A percentile compares a stretch with the other conserved stretches of the same genome.
phyloP scores from a whole-genome alignment of 1,140 invertebrate species.

The Cherax quadricarinatus region DNA sequence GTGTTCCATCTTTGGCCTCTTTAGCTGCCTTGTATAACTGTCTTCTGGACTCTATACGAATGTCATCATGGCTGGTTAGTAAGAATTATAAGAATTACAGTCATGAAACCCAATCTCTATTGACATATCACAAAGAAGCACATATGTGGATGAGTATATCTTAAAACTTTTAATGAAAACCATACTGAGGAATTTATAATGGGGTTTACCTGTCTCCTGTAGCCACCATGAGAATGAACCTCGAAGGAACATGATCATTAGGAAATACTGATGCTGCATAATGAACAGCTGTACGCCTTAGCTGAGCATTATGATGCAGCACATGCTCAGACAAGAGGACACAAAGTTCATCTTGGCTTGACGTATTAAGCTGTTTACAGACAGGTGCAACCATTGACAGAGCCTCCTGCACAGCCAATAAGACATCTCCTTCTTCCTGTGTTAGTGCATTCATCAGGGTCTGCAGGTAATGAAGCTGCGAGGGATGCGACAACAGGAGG shows the following conservation, averaged over 20 bases:
- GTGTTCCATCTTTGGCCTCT: conserved; percentile 77
- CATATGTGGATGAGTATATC: no score
- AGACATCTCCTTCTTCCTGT: conserved; percentile 77
- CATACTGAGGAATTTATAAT: neutral
- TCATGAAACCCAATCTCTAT: no score
- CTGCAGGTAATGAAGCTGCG: conserved; percentile 81
- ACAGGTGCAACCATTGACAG: conserved; percentile 84
- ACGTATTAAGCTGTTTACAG: conserved; percentile 79
- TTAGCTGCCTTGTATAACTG: conserved; percentile 81
- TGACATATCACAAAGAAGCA: no score
- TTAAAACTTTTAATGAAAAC: no score
- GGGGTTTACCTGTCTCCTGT: conserved; percentile 86
- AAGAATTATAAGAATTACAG: neutral
- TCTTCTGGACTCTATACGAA: conserved; percentile 84
- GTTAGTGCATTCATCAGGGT: conserved; percentile 83
- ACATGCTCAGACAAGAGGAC: conserved; percentile 81
- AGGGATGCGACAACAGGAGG: conserved; percentile 75
- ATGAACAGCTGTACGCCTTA: conserved; percentile 88
- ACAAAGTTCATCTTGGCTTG: conserved; percentile 78
- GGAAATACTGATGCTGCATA: conserved; percentile 90
- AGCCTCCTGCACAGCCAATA: conserved; percentile 81
- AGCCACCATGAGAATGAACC: conserved; percentile 89
- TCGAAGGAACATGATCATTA: conserved; percentile 86
- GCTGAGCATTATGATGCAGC: conserved; percentile 83
- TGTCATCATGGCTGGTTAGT: conserved; percentile 84